Evolutionary conservation across 2,113 vertebrate genomes (phyloP).

Genomic region (Emydocephalus ijimae): DNA sequence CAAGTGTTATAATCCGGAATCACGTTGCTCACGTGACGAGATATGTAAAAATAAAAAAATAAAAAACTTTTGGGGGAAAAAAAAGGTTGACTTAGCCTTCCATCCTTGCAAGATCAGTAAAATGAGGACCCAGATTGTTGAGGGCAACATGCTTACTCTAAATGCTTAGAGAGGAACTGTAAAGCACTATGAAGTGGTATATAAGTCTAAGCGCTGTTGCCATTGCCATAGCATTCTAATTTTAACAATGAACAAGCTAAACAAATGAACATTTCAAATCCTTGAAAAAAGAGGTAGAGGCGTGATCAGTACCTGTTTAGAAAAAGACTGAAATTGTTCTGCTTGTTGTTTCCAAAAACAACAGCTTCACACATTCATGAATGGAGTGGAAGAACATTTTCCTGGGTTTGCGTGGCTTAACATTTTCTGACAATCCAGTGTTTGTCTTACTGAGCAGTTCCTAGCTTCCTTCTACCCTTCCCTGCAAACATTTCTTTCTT

Average conservation of each 20-base stretch:
- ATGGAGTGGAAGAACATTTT: neutral
- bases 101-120: neutral
- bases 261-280: neutral
- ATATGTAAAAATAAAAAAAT: no score
- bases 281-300: neutral
- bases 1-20: no score
- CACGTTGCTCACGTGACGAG: no score
- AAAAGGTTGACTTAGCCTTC: neutral
- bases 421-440: constrained; percentile 5
- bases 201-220: no score
- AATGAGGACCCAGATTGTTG: neutral
- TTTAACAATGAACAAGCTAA: neutral
- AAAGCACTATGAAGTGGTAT: no score
- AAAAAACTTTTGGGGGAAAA: no score
- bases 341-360: neutral
- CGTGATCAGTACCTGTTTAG: constrained; percentile 23
- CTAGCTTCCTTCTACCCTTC: neutral
- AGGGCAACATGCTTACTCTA: neutral
- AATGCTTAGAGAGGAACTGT: no score
- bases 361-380: neutral
- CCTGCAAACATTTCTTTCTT: neutral
- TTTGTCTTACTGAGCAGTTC: neutral
- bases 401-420: neutral
- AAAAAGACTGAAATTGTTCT: neutral
- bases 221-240: neutral